Base-by-base conservation (phyloP, 2,888 invertebrate species). In the Caenorhabditis sp. region DNA sequence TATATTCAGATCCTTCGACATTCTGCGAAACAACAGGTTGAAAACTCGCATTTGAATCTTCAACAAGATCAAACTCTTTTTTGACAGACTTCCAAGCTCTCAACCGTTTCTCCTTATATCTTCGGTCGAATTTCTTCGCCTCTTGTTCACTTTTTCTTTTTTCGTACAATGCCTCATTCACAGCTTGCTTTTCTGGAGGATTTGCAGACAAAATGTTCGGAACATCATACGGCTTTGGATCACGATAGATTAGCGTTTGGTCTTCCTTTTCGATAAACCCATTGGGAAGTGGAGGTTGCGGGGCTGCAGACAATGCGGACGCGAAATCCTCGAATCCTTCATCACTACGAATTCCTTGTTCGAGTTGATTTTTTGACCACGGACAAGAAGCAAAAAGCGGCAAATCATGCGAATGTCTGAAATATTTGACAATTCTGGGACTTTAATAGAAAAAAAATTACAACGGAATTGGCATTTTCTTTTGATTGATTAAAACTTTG, bases 381-480 rank as follows among this genome's bases (percentile, higher is more conserved):
- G 72, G 72, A 57, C 72, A 72, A 27, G 67, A 50, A 1, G 72
- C 66, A 26, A 72, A 72, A 5, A 67, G 26, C 24, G 72, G 72
- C 17, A 72, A 51, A 31, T 72, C 72, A 24, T 57, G 31, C 61
- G 67, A 60, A 6, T 63, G 61, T 6, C 55, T 55, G 23, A 27
- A 55, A 55, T 55, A 17, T 31, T 31, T 24, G n/a, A n/a, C n/a
- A n/a, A n/a, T n/a, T n/a, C n/a, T 6, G 26, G 8, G 12, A 54
- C 19, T 24, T 26, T 1, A 10, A 27, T n/a, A 14, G 6, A 55
- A 24, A 55, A 17, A n/a, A 26, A 10, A 10, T 43, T 43, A 55
- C 72, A 72, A 63, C 17, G 72, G 72, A 14, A 62, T 60, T 19
- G 72, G 67, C 36, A 72, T 67, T 62, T 72, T 72, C 36, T 61